phyloP scores from a whole-genome alignment of 2,888 invertebrate genomes.

The Actias luna region DNA sequence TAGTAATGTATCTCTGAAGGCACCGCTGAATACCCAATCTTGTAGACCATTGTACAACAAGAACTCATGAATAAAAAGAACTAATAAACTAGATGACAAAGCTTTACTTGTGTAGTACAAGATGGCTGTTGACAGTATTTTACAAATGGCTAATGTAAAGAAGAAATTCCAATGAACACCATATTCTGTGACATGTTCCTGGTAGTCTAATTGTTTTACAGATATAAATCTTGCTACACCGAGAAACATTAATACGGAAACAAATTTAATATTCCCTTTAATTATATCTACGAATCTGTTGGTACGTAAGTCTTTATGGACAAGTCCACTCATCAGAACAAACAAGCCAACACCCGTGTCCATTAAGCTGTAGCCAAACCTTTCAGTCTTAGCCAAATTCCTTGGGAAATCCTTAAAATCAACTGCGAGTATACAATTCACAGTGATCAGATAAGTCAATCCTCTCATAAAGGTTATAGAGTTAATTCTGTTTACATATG shows the following conservation, averaged over 20 bases:
- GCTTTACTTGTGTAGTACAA: slow-evolving; percentile 78
- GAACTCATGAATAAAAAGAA: slow-evolving; percentile 85
- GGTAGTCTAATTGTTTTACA: slow-evolving; percentile 87
- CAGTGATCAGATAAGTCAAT: slow-evolving; percentile 87
- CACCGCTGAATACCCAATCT: slow-evolving; percentile 85
- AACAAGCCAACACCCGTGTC: slow-evolving; percentile 97
- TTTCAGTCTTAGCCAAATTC: slow-evolving; percentile 93
- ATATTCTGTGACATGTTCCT: slow-evolving; percentile 95
- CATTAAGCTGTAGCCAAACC: slow-evolving; percentile 94
- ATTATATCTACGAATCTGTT: slow-evolving; percentile 51
- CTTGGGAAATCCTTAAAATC: slow-evolving; percentile 95
- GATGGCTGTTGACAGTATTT: slow-evolving; percentile 85
- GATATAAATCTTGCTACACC: slow-evolving; percentile 84
- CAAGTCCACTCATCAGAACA: slow-evolving; percentile 90
- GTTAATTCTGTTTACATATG: slow-evolving; percentile 41
- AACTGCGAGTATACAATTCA: slow-evolving; percentile 94
- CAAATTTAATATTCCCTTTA: slow-evolving; percentile 58
- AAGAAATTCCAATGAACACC: slow-evolving; percentile 99
- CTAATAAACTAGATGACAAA: slow-evolving; percentile 77
- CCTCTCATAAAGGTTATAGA: slow-evolving; percentile 86
- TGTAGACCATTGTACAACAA: slow-evolving; percentile 84
- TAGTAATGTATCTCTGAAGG: slow-evolving; percentile 82
- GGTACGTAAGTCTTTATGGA: slow-evolving; percentile 73
- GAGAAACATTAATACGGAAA: slow-evolving; percentile 71
- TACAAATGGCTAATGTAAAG: slow-evolving; percentile 93